Base-by-base conservation (phyloP, 2,113 vertebrate genomes). In the Lampris incognitus region DNA sequence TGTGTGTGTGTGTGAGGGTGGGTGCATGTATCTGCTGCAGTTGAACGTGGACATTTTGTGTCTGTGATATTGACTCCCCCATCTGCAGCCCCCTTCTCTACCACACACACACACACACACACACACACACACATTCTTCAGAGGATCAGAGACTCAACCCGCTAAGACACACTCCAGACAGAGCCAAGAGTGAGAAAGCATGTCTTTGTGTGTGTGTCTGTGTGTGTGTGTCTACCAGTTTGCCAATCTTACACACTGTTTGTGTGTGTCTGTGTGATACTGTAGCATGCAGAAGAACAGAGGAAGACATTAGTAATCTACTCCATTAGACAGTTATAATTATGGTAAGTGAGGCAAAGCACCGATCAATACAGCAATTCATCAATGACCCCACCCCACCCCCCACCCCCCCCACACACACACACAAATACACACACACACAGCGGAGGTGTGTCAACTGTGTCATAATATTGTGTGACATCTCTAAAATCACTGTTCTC, bases 331-430 rank as follows among this genome's bases (percentile, higher is more conserved):
- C 87, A 87, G 91, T 94, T 95, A 96, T 96, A 96, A 96, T 97
- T 97, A 96, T 96, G 94, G 95, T 96, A 96, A 96, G 96, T 96
- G 95, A 95, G 95, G 95, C 94, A 93, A 94, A 96, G 94, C 94
- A 24, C 66, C 87, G 94, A 97, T 97, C 96, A 92, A 97, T 97
- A 95, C 88, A 92, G 94, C 94, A 95, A 96, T 97, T 96, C 95
- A 97, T 97, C 95, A 96, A 94, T 81, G 24, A 24, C 24, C 24
- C 24, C 94, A 94, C 93, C 41, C 9, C 13, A 62, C 38, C 42
- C 51, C 55, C 50, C 50, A 2, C 2, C 50, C 46, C 50, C 58
- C 57, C 51, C 41, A 67, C 51, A 56, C 51, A 66, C 62, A 57
- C 62, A 72, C 69, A 72, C 69, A 63, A 58, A 66, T 37, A 54